Percentiles rank a stretch among this genome's conserved stretches.
Evolutionary conservation across 2,797 vertebrate genomes (phyloP).

Genomic region (Phrynocephalus vlangalii): DNA sequence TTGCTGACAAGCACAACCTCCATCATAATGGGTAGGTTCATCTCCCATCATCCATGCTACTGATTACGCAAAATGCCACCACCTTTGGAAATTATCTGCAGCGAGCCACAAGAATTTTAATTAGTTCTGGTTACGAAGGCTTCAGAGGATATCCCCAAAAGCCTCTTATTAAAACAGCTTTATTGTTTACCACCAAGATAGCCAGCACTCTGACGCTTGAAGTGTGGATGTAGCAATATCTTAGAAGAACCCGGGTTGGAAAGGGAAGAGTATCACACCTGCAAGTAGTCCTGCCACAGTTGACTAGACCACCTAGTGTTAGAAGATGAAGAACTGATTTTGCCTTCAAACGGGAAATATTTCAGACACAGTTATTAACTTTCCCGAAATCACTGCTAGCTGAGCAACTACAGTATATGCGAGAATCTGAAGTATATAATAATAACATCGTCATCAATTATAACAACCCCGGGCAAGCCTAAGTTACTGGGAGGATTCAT

Average conservation of each 20-base stretch:
- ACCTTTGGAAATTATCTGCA: not conserved
- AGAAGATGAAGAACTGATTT: not conserved
- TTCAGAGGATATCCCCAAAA: not conserved
- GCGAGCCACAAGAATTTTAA: not conserved
- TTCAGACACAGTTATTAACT: not conserved
- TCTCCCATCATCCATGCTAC: not conserved
- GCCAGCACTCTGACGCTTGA: not conserved
- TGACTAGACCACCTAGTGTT: not conserved
- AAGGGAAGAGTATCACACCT: not conserved
- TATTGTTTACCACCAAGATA: not conserved
- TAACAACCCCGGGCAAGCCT: not conserved
- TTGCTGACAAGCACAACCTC: conserved; percentile 44
- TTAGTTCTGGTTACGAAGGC: not conserved
- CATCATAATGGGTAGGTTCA: conserved; percentile 36
- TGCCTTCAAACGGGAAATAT: not conserved
- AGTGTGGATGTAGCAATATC: not conserved
- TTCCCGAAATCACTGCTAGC: not conserved
- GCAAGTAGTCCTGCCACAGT: too few relatives aligned
- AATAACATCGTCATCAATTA: not conserved
- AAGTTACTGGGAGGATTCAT: too few relatives aligned
- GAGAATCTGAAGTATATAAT: not conserved
- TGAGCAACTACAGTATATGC: too few relatives aligned
- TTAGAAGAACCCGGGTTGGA: not conserved
- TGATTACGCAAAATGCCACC: not conserved
- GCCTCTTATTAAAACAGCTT: not conserved